These are phyloP conservation scores for Hydrophis major DNA, from an alignment of 2,797 vertebrate genomes.

Conservation along the genomic window DNA sequence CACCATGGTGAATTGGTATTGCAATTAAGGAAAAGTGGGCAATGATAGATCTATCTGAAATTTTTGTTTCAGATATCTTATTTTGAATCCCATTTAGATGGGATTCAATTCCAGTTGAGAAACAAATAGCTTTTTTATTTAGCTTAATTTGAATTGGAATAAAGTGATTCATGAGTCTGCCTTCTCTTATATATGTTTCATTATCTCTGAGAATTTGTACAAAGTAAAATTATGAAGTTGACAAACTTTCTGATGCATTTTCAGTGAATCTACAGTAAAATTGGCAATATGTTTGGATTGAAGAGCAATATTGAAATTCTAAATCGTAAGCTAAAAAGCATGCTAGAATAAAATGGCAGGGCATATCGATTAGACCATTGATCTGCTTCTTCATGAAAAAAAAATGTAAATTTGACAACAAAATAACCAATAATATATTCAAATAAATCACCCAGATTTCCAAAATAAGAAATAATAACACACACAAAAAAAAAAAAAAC, in stretches of 20 bases:
- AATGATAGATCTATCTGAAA: background rate
- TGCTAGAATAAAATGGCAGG: background rate
- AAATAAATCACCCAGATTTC: background rate
- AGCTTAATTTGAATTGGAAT: background rate
- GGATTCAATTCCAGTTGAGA: background rate
- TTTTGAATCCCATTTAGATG: background rate
- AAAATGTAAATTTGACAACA: background rate
- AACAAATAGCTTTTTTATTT: background rate
- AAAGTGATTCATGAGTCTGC: background rate
- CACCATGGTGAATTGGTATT: background rate
- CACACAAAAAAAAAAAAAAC: background rate
- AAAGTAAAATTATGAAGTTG: background rate
- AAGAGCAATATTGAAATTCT: background rate
- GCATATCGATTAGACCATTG: background rate
- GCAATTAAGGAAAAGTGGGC: background rate
- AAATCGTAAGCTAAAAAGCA: background rate
- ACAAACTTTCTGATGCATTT: background rate
- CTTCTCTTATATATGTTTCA: background rate
- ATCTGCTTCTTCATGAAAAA: background rate
- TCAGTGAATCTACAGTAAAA: background rate
- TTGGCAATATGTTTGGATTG: background rate
- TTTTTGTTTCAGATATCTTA: background rate
- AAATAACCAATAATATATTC: background rate
- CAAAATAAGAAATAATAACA: background rate
- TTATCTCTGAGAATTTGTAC: background rate